These are phyloP conservation scores for Caenorhabditis afra DNA, from an alignment of 2,888 invertebrate species.

Conservation along the genomic window DNA sequence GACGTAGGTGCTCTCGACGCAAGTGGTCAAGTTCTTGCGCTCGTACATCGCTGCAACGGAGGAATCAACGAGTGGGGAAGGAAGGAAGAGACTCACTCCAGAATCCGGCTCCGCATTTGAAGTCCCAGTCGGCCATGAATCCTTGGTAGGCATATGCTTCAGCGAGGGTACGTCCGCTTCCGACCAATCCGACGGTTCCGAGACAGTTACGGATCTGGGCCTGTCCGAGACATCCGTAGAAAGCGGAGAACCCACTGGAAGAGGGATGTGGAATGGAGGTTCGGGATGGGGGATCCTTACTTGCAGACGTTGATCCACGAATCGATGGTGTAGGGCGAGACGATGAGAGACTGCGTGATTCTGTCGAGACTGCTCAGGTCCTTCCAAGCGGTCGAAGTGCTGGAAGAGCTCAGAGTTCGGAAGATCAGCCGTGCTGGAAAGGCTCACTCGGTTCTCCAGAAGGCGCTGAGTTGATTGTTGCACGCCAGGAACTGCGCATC, in stretches of 20 bases:
- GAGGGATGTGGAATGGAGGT: neutral
- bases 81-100: constrained; percentile 46
- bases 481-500: constrained; percentile 49
- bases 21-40: constrained; percentile 54
- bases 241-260: constrained; percentile 64
- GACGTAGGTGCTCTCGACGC: constrained; percentile 64
- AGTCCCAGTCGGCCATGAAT: constrained; percentile 65
- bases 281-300: constrained; percentile 30
- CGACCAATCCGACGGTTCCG: constrained; percentile 63
- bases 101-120: constrained; percentile 69
- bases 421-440: too few species aligned
- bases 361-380: constrained; percentile 35
- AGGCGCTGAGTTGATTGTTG: constrained; percentile 42
- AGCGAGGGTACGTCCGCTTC: constrained; percentile 40
- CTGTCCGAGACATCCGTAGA: constrained; percentile 66
- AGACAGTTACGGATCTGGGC: constrained; percentile 64
- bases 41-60: constrained; percentile 61
- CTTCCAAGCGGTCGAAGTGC: constrained; percentile 59
- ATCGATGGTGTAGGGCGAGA: constrained; percentile 57
- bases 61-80: neutral
- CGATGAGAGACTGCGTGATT: constrained; percentile 60
- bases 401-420: neutral
- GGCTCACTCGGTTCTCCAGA: constrained; percentile 62
- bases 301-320: constrained; percentile 65
- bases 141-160: constrained; percentile 61